Base-by-base conservation (phyloP, 2,888 invertebrate species). In the Drosophila silvestris region DNA sequence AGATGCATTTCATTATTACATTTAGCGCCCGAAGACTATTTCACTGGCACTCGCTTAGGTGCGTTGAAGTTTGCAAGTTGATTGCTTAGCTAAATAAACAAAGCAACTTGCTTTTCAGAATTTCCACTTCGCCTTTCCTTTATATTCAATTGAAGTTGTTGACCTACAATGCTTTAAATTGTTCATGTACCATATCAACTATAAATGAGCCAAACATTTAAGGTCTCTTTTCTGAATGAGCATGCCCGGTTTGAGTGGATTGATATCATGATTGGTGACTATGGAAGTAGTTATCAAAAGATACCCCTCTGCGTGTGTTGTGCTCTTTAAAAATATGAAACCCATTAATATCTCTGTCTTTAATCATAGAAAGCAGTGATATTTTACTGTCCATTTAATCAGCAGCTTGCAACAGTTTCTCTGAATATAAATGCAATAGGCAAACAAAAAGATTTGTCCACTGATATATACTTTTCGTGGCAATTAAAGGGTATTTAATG, bases 21-120 rank as follows among this genome's bases (percentile, higher is more conserved):
- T 58, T 58, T 39, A 57, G 10, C n/a, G 28, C n/a, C 60, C n/a
- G 28, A 61, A 61, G 28, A 51, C 33, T 26, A 26, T n/a, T n/a
- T n/a, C n/a, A n/a, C 41, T 47, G 33, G 19, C 59, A 19, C 60
- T 51, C 9, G 19, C n/a, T 14, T 30, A 61, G 60, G 53, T 37
- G 61, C 37, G 35, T 41, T n/a, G 9, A 58, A 22, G 39, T 28
- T 54, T 19, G 10, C n/a, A 14, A 30, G 22, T 1, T 14, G 53
- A 37, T 22, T 58, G n/a, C 30, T 22, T 41, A 30, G n/a, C 57
- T 28, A 32, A 41, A 58, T 41, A 41, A 58, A 41, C 41, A 41
- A 41, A 5, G 47, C 47, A 47, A 47, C 2, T 26, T 2, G 16
- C 26, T 26, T 47, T 26, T 2, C 5, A 26, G 2, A 26, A 47